Evolutionary conservation across 2,113 vertebrate species (phyloP), one percentile per base, ranked within the genome.

Genomic region (Etheostoma cragini): DNA sequence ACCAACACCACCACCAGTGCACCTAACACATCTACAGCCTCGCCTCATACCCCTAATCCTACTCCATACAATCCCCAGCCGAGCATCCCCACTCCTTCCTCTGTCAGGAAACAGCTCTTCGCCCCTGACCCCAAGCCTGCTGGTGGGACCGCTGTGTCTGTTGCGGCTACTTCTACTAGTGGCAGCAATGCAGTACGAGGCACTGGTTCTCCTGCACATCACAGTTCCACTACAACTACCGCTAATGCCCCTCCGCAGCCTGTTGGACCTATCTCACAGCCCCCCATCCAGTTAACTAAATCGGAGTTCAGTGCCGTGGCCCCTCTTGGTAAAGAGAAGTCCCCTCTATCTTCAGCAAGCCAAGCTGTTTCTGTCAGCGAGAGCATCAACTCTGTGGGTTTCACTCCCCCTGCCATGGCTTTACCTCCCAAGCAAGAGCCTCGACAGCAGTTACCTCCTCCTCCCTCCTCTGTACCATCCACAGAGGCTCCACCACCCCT

Each of bases 101-200:
- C 98, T 0, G 97, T 96, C 90, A 95, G 97, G 80, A 99, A 99
- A 92, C 97, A 99, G 94, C 93, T 99, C 76, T 99, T 99, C 52
- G 91, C 96, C 50, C 94, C 96, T 0, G 96, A 98, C 75, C 94
- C 96, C 86, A 99, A 98, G 88, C 80, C 88, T 5, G 47, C 81
- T 1, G 86, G 85, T 6, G 75, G 94, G 94, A 0, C 95, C 90
- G 58, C 94, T 87, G 89, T 93, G 56, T 89, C 95, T 33, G 84
- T 94, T 2, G 78, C 96, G 14, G 93, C 94, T 2, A 93, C 96
- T 56, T 93, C 95, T 22, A 92, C 96, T 47, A 97, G 94, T 80
- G 94, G 87, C 72, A 66, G 72, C 56, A 90, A 81, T 47, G 82
- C 90, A 61, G 90, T 85, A 46, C 72, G 91, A 85, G 91, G 91